These are phyloP conservation scores for Glareola pratincola DNA, from an alignment of 2,113 vertebrate species.

Conservation along the genomic window DNA sequence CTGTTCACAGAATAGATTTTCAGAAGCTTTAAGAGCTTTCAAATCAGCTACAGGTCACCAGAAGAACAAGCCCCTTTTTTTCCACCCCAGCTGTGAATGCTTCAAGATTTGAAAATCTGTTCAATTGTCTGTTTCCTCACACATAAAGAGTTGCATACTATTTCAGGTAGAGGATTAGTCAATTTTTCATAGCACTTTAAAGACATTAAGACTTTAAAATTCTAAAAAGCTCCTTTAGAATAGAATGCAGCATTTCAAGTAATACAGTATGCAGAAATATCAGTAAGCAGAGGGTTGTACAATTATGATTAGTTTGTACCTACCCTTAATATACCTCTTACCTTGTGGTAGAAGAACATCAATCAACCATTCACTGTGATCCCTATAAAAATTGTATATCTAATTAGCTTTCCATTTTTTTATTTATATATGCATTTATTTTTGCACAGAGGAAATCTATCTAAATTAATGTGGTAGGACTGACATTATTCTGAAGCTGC, in stretches of 20 bases:
- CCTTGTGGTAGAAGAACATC: constrained; percentile 98
- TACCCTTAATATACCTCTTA: constrained; percentile 74
- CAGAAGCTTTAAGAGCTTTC: neutral
- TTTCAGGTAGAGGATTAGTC: neutral
- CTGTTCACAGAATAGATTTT: neutral
- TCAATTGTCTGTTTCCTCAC: neutral
- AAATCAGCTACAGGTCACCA: neutral
- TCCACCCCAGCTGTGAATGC: neutral
- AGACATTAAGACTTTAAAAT: neutral
- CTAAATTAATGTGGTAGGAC: neutral
- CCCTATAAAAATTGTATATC: constrained; percentile 75
- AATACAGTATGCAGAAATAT: constrained; percentile 5
- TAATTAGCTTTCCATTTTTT: neutral
- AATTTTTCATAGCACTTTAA: neutral
- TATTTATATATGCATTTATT: neutral
- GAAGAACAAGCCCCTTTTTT: neutral
- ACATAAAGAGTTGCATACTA: neutral
- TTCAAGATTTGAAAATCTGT: neutral
- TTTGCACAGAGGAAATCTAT: constrained; percentile 14
- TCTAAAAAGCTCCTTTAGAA: neutral
- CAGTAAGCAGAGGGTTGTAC: neutral
- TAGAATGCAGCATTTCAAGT: neutral
- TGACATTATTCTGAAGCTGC: neutral
- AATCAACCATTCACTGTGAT: constrained; percentile 96
- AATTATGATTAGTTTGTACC: constrained; percentile 24